Evolutionary conservation across 2,797 vertebrate genomes (phyloP), one percentile per base, ranked within the genome.

Genomic region (Mus minutoides): DNA sequence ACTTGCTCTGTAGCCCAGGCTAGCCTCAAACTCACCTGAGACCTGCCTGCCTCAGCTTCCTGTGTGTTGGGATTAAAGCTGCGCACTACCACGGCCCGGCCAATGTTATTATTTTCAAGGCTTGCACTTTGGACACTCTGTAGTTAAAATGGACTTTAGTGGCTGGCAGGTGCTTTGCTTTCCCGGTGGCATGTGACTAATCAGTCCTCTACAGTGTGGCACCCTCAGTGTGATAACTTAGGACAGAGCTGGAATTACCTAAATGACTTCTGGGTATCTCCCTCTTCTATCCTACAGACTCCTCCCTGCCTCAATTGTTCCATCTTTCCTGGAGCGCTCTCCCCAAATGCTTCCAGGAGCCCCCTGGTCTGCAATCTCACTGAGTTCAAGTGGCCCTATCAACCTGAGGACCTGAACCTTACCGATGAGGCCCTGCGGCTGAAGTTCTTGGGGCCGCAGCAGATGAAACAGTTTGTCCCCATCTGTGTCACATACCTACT

Each of bases 401-500:
- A 98, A 49, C 92, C 97, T 10, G 98, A 98, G 56, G 98, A 99
- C 79, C 97, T 97, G 49, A 99, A 99, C 98, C 96, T 99, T 97
- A 99, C 99, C 0, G 97, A 98, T 0, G 98, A 99, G 31, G 97
- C 98, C 84, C 99, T 99, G 95, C 98, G 99, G 77, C 79, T 99
- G 46, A 99, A 99, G 80, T 98, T 99, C 96, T 92, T 99, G 97
- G 99, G 99, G 0, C 99, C 99, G 13, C 98, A 98, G 24, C 98
- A 97, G 56, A 99, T 99, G 0, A 91, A 98, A 6, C 98, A 99
- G 91, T 99, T 99, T 40, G 75, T 98, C 37, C 99, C 99, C 0
- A 97, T 99, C 97, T 99, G 99, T 89, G 96, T 99, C 88, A 98
- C 97, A 49, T 99, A 99, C 98, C 97, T 99, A 96, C 26, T 99